These are phyloP conservation scores for Falco punctatus DNA, from an alignment of 2,113 vertebrate genomes.

Conservation along the genomic window DNA sequence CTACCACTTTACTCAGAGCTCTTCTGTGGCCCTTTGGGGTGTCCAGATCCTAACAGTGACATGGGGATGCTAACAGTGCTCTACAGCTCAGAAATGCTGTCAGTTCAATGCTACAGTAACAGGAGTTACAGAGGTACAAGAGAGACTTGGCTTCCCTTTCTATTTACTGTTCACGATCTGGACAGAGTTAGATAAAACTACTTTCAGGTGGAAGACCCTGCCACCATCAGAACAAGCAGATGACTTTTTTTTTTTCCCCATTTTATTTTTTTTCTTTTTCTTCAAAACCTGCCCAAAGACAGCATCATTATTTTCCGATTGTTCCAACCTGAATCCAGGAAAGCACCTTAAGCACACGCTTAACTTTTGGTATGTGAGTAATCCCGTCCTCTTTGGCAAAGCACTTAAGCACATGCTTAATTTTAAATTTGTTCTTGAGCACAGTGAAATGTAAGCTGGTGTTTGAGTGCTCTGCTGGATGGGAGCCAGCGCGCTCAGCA, in stretches of 20 bases:
- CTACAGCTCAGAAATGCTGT: not conserved
- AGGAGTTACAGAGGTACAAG: not conserved
- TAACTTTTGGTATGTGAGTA: conserved; percentile 22
- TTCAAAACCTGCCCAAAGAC: not conserved
- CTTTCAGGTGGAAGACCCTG: not conserved
- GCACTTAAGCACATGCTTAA: conserved; percentile 46
- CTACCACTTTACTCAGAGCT: not conserved
- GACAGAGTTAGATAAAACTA: not conserved
- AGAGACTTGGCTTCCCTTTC: not conserved
- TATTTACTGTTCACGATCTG: not conserved
- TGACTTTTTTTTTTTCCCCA: not conserved
- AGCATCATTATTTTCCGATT: not conserved
- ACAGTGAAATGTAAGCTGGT: conserved; percentile 47
- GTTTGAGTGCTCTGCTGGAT: conserved; percentile 62
- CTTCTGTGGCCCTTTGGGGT: not conserved
- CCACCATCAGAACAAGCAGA: not conserved
- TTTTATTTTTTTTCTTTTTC: not conserved
- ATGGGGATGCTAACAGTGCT: not conserved
- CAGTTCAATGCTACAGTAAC: not conserved
- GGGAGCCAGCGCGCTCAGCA: conserved; percentile 6
- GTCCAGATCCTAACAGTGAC: not conserved
- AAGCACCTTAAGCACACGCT: conserved; percentile 15
- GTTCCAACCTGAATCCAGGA: not conserved
- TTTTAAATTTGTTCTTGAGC: conserved; percentile 17
- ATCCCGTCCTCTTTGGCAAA: not conserved